A percentile compares a stretch with the other conserved stretches of the same genome.
Conservation (phyloP, 2,113 vertebrate genomes). For the Eclectus roratus region DNA sequence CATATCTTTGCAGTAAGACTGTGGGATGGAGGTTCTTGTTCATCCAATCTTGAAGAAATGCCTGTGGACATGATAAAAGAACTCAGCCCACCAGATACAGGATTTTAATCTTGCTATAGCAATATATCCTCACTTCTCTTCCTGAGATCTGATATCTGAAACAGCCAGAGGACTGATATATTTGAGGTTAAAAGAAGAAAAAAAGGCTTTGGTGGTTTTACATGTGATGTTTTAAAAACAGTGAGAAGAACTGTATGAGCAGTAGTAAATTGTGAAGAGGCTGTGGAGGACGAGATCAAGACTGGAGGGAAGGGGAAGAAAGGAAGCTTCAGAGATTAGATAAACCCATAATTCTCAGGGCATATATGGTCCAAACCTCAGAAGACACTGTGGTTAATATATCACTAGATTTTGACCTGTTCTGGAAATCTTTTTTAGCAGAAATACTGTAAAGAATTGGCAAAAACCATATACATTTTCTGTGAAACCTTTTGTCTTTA, state of each 20-base stretch:
- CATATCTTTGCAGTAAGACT: neutral
- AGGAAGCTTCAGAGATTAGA: constrained; percentile 29
- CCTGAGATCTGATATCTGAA: neutral
- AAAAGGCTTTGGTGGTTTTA: neutral
- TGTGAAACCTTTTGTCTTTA: constrained; percentile 33
- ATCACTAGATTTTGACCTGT: constrained; percentile 24
- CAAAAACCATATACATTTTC: neutral
- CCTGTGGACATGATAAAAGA: neutral
- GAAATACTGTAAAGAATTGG: constrained; percentile 35
- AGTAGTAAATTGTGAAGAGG: neutral
- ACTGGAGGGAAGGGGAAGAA: neutral
- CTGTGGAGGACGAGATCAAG: neutral
- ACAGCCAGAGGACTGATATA: neutral
- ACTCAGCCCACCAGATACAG: neutral
- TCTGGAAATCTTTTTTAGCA: constrained; percentile 10
- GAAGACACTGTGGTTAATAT: neutral
- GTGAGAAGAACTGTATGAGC: neutral
- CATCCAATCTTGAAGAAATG: neutral
- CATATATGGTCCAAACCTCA: constrained; percentile 16
- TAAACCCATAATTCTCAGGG: constrained; percentile 15
- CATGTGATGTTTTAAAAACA: neutral
- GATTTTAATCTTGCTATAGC: neutral
- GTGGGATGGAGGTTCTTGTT: neutral
- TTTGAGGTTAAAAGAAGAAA: neutral
- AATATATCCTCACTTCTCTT: neutral